Conservation (phyloP, 2,888 invertebrate genomes). For the Diarsia brunnea region DNA sequence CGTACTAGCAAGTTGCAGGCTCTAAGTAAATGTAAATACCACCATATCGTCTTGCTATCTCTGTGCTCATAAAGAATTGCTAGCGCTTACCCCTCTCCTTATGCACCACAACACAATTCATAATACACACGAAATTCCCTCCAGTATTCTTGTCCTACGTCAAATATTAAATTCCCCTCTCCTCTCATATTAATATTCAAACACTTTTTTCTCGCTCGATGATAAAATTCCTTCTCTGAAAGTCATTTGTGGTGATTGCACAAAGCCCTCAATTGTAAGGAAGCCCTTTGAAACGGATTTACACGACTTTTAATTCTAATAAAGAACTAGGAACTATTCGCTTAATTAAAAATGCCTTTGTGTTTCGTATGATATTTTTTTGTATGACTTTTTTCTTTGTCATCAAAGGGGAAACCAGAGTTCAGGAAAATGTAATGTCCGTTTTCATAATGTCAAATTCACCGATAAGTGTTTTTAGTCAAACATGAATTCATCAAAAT, state of each 20-base stretch:
- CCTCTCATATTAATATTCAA: slow-evolving; percentile 82
- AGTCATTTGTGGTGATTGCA: slow-evolving; percentile 82
- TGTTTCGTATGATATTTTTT: slow-evolving; percentile 1
- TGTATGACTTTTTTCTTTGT: slow-evolving; percentile 2
- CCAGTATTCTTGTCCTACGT: slow-evolving; percentile 78
- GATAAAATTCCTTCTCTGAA: slow-evolving; percentile 76
- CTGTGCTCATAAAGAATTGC: slow-evolving; percentile 78
- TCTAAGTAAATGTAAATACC: slow-evolving; percentile 26
- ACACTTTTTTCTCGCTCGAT: slow-evolving; percentile 75
- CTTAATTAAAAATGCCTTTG: slow-evolving; percentile 60
- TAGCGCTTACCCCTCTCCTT: slow-evolving; percentile 70
- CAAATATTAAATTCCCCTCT: slow-evolving; percentile 85
- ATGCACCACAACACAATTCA: slow-evolving; percentile 76
- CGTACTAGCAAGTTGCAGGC: slow-evolving; percentile 2
- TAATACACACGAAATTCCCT: slow-evolving; percentile 78
- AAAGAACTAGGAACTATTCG: slow-evolving; percentile 62
- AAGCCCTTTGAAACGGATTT: slow-evolving; percentile 68
- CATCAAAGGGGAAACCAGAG: neutral
- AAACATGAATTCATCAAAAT: neutral
- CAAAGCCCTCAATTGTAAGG: slow-evolving; percentile 76
- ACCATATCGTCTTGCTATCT: slow-evolving; percentile 45
- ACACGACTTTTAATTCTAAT: slow-evolving; percentile 62
- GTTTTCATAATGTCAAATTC: neutral
- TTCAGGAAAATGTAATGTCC: neutral
- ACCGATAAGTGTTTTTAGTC: neutral